Evolutionary conservation across 1,140 invertebrate genomes (phyloP), one percentile per base, ranked within the genome.

Genomic region (Apis laboriosa): DNA sequence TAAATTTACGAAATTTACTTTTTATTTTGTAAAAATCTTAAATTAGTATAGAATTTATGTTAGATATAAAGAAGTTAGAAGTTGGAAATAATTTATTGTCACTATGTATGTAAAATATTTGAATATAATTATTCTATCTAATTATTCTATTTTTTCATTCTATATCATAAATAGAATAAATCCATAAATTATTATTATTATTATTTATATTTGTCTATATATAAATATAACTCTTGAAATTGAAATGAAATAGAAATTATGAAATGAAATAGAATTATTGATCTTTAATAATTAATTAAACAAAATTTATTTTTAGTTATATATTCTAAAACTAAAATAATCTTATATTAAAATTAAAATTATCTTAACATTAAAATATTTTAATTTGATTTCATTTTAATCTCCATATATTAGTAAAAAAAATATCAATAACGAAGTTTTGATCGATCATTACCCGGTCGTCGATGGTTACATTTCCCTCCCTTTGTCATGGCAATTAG

Each of bases 401-500:
- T 63, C 11, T 7, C 4, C 21, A 17, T 5, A 5, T 5, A 13
- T 56, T 34, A 28, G 64, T 68, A 24, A 49, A 68, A 77, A 58
- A 24, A 74, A 43, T 68, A 24, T 15, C 63, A 64, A 58, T 77
- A 74, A 80, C 17, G 70, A 64, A 64, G 28, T 24, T 43, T 64
- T 24, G 15, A 64, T 74, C 49, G 60, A 64, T 74, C 60, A 55
- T 80, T 80, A 53, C 13, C 9, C 60, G 11, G n/a, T 24, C 34
- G 24, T 56, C 51, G 60, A 80, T 74, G 28, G 43, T 43, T 61
- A 64, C 60, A 49, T 61, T 49, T 73, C 21, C 71, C 21, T 34
- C 28, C 70, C 70, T 80, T 56, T 49, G 60, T 63, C 49, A 43
- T 64, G 21, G 70, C 60, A 74, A 80, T 80, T 80, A 80, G n/a